Base-by-base conservation (phyloP, 1,140 invertebrate genomes). In the Aphaenogaster ashmeadi region DNA sequence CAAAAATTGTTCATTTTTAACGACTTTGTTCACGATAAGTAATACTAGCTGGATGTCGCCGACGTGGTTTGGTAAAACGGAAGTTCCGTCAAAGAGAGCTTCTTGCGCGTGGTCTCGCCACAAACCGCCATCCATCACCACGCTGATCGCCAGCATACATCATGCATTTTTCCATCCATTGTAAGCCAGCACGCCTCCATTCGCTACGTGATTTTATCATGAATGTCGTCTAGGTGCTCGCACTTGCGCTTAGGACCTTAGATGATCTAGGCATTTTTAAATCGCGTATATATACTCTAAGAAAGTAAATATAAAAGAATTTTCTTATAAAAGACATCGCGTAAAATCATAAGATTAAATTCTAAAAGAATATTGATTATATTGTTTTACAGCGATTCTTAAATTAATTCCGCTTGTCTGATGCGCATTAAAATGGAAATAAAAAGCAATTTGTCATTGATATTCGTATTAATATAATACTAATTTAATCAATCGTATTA, bases 101-200 rank as follows among this genome's bases (percentile, higher is more conserved):
- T 84, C 58, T 75, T 71, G 50, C 54, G 64, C 71, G 15, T 38
- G 50, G 87, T 54, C 69, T 47, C 78, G 74, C 54, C 58, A 62
- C 74, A 80, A 80, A 52, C 50, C 75, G 74, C 78, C 81, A 91
- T 91, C 89, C 89, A 91, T 91, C 89, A 91, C 67, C 41, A 15
- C 8, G 38, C 64, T 69, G 87, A 88, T 90, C 67, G 89, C 58
- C 69, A n/a, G 75, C 77, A 81, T 90, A 84, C 81, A 88, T 90
- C 89, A 83, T 90, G 89, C 81, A 90, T 91, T 91, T 91, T 91
- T 91, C 77, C 66, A 78, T 44, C 66, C 74, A 77, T 58, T 21
- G 77, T 62, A 71, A 87, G 88, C 80, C 62, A 36, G 84, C 85
- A 87, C 77, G 83, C 88, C 86, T 58, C 75, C 62, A 69, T 89